Percentiles rank a stretch among this genome's conserved stretches.
Evolutionary conservation across 2,113 vertebrate genomes (phyloP).

Genomic region (Baryphthengus martii): DNA sequence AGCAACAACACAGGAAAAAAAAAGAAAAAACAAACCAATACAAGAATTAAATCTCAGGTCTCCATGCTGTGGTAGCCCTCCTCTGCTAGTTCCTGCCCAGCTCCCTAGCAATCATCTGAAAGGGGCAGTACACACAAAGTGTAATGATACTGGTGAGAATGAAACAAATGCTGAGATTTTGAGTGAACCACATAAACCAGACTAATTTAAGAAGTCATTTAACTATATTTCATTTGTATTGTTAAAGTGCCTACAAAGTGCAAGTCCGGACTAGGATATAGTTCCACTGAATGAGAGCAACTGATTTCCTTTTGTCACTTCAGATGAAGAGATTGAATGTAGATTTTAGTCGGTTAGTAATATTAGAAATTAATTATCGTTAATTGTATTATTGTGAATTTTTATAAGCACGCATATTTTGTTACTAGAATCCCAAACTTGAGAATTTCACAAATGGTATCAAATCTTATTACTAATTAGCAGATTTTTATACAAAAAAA

Average conservation of each 20-base stretch:
- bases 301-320: not conserved
- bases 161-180: not conserved
- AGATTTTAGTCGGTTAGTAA: not conserved
- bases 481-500: not conserved
- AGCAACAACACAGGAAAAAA: no score
- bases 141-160: not conserved
- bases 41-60: not conserved
- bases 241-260: not conserved
- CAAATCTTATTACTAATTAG: not conserved
- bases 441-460: not conserved
- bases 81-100: not conserved
- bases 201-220: not conserved
- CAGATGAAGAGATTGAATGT: not conserved
- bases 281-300: not conserved
- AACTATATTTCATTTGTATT: not conserved
- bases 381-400: not conserved
- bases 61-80: not conserved
- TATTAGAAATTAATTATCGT: not conserved
- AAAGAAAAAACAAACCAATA: not conserved
- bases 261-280: not conserved
- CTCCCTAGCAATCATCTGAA: not conserved
- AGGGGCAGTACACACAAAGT: rapidly evolving
- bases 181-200: not conserved
- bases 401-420: rapidly evolving
- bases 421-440: not conserved